Conservation (phyloP, 64 coral and sea anemone genomes). For the Anthopleura sola region DNA sequence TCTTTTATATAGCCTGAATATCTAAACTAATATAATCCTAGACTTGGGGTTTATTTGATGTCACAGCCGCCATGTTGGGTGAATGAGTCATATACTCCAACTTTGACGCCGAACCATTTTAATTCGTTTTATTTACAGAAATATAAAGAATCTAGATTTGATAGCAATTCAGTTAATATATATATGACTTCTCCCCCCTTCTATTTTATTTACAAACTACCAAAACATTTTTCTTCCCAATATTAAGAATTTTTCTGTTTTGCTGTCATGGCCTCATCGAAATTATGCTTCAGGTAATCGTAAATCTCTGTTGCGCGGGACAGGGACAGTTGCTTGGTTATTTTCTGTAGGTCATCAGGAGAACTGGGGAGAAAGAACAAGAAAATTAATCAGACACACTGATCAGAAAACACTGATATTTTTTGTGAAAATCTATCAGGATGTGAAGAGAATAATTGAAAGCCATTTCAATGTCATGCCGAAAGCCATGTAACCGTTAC, state of each 20-base stretch:
- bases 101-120: too few relatives aligned
- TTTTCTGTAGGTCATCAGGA: constrained; percentile 46
- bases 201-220: neutral
- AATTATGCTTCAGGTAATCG: constrained; percentile 55
- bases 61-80: neutral
- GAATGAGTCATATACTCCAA: too few relatives aligned
- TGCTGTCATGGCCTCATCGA: constrained; percentile 38
- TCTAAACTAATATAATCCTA: too few relatives aligned
- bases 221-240: neutral
- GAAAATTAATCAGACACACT: neutral
- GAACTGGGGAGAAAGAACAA: constrained; percentile 30
- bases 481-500: neutral
- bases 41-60: neutral
- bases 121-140: neutral
- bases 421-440: neutral
- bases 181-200: too few relatives aligned
- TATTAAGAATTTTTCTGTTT: constrained; percentile 9
- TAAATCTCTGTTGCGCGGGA: constrained; percentile 56
- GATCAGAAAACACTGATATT: neutral
- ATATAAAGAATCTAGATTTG: neutral
- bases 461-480: neutral
- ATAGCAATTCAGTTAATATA: too few relatives aligned
- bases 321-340: constrained; percentile 25
- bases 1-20: too few relatives aligned
- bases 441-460: neutral